Base-by-base conservation (phyloP, 2,888 invertebrate genomes). In the Linyphia triangularis region DNA sequence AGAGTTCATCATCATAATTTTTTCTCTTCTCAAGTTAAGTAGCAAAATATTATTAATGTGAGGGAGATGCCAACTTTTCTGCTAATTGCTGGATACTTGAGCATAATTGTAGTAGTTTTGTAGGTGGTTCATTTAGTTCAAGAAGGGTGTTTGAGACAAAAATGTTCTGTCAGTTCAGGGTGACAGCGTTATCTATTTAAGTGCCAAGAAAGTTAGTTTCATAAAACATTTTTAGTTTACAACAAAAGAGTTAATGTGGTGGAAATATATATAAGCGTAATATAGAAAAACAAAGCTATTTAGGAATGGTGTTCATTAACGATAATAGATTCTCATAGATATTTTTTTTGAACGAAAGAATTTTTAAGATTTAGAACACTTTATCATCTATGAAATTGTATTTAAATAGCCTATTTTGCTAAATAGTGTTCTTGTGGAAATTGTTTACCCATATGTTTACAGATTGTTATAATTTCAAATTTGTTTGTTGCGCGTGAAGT, bases 1-100 rank as follows among this genome's bases (percentile, higher is more conserved):
- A 59, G 37, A 10, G 70, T 72, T 79, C 72, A 70, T 81, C 72
- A 72, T 43, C 82, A 63, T 63, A 82, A 82, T 82, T 82, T 82
- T 72, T 69, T 70, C 28, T 72, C 61, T 72, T 61, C 69, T 9
- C 59, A 67, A 67, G 81, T 28, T 28, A 13, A 40, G 24, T 10
- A 67, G 69, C 33, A 59, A 70, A 79, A 28, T 51, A 59, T 57
- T 59, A 67, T 59, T 43, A 77, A 77, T 40, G 63, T 33, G 37
- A 37, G 63, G 2, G 43, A 43, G 81, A 70, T 51, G 69, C 79
- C 79, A 79, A 67, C 67, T 79, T 67, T 65, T 26, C 26, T 22
- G 16, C n/a, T 79, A 79, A 79, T 79, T 79, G 67, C 30, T 4
- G 67, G 79, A 51, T 67, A 67, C 67, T 51, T 19, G 51, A 51